Evolutionary conservation across 2,797 vertebrate genomes (phyloP).

Genomic region (Syncerus caffer): DNA sequence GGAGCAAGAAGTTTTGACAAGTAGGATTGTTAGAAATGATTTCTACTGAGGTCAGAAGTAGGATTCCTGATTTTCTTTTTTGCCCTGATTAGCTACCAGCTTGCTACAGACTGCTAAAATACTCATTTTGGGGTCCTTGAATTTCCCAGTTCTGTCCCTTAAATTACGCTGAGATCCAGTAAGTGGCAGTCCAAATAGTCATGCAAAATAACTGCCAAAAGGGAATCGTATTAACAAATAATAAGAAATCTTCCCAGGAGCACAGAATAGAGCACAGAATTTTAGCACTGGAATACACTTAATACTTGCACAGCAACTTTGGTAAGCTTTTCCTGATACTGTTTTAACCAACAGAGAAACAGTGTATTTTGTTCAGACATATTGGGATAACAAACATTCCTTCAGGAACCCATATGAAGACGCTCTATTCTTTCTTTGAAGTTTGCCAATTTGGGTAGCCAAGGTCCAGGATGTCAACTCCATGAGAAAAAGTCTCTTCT

Average conservation of each 20-base stretch:
- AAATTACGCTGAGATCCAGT: slow-evolving; percentile 7
- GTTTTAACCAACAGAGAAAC: neutral
- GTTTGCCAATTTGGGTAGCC: neutral
- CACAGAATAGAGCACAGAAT: neutral
- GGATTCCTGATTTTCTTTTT: slow-evolving; percentile 50
- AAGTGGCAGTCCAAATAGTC: neutral
- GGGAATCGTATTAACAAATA: neutral
- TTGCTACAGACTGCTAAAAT: slow-evolving; percentile 4
- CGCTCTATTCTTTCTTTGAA: neutral
- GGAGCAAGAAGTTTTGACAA: slow-evolving; percentile 47
- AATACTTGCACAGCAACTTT: neutral
- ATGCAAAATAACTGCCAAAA: slow-evolving; percentile 2
- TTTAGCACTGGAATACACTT: neutral
- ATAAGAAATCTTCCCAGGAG: neutral
- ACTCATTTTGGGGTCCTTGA: slow-evolving; percentile 41
- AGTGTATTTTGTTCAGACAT: neutral
- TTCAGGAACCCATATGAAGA: neutral
- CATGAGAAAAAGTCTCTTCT: neutral
- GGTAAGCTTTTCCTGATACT: neutral
- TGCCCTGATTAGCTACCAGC: slow-evolving; percentile 28
- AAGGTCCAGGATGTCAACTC: neutral
- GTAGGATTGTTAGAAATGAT: slow-evolving; percentile 35
- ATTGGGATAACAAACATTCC: neutral
- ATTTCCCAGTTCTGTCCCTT: slow-evolving; percentile 37
- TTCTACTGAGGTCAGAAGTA: slow-evolving; percentile 49